Evolutionary conservation across 30 jellyfish, hydroid and myxozoan genomes (phyloP), one percentile per base, ranked within the genome.

Genomic region (Pelagia noctiluca): DNA sequence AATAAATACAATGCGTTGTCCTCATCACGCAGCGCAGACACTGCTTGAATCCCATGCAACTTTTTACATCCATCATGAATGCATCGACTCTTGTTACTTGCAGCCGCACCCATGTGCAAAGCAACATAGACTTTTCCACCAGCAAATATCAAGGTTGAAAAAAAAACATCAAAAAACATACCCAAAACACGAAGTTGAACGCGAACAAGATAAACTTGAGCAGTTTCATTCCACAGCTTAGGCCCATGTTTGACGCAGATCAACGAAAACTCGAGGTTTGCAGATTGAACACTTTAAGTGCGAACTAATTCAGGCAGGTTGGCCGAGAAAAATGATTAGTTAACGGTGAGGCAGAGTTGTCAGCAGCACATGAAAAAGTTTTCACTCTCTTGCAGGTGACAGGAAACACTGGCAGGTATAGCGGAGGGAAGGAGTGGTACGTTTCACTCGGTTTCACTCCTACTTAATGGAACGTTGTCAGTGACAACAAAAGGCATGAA

Each of bases 161-260:
- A 71, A 8, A 1, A 3, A 0, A 71, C n/a, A n/a, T n/a, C n/a
- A n/a, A n/a, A n/a, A 64, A 18, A 30, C 95, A 28, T 66, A 84
- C 98, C 98, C 98, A 92, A 62, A 92, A 78, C 8, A 92, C 62
- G 26, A 92, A 86, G 64, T 92, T 92, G 87, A 92, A 92, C 42
- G 81, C 88, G 79, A 92, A 92, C 50, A 92, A 89, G 57, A 92
- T 72, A 70, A 79, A 92, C 54, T 92, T 92, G 47, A 86, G 69
- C 81, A 91, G 86, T 34, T 13, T 47, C 90, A 88, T 86, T 35
- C 98, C 98, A 68, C 98, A 92, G 30, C 87, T 72, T 83, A 52
- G 16, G 68, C 68, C 68, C n/a, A n/a, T n/a, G n/a, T n/a, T n/a
- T n/a, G n/a, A n/a, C n/a, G n/a, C n/a, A n/a, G n/a, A n/a, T n/a